These are phyloP conservation scores for Microhierax caerulescens DNA, from an alignment of 2,797 vertebrate genomes.

Conservation along the genomic window DNA sequence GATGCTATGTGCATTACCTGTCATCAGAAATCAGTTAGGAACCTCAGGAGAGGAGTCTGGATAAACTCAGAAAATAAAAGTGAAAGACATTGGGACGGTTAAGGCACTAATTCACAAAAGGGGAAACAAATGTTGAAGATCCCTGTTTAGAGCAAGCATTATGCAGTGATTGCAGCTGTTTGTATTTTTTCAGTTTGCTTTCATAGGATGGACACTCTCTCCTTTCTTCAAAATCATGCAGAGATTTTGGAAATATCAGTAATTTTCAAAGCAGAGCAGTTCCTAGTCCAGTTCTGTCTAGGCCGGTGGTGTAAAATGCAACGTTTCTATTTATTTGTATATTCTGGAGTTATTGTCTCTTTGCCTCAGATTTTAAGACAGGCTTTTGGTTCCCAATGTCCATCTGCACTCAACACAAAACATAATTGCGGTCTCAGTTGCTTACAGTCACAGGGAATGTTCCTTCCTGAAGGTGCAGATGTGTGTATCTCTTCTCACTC, in stretches of 20 bases:
- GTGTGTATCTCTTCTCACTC: background rate
- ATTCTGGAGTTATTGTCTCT: background rate
- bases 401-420: background rate
- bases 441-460: background rate
- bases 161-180: background rate
- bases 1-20: background rate
- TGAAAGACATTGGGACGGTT: background rate
- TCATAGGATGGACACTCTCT: background rate
- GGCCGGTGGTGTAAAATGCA: background rate
- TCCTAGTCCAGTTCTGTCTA: background rate
- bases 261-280: background rate
- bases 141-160: background rate
- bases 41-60: background rate
- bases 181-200: background rate
- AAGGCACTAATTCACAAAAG: background rate
- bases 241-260: background rate
- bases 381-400: background rate
- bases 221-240: background rate
- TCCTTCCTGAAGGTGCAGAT: background rate
- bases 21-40: background rate
- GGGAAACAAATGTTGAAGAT: background rate
- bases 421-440: background rate
- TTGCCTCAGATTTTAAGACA: background rate
- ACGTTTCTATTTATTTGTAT: background rate
- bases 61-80: background rate